phyloP scores from a whole-genome alignment of 2,113 vertebrate genomes.

The Toxotes jaculatrix region DNA sequence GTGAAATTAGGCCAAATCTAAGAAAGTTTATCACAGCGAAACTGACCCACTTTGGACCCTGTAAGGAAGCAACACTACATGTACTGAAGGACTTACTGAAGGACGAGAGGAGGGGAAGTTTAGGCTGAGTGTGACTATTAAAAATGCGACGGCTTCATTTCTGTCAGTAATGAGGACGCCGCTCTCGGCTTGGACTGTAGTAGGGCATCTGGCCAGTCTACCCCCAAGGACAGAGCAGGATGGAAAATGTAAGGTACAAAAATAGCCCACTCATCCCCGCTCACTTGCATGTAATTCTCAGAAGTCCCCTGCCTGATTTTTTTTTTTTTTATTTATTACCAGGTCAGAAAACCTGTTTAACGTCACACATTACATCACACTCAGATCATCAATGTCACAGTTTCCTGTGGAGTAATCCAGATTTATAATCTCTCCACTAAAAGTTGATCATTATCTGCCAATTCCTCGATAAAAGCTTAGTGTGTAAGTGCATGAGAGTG shows the following conservation, averaged over 20 bases:
- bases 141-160: constrained; percentile 44
- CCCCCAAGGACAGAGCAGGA: constrained; percentile 38
- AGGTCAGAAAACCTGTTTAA: constrained; percentile 1
- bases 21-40: neutral
- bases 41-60: constrained; percentile 1
- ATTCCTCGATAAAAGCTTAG: constrained; percentile 1
- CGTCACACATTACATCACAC: constrained; percentile 38
- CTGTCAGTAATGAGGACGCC: constrained; percentile 53
- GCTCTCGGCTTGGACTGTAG: constrained; percentile 31
- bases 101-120: constrained; percentile 7
- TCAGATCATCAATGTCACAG: constrained; percentile 10
- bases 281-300: constrained; percentile 33
- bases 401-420: neutral
- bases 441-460: constrained; percentile 18
- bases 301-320: neutral
- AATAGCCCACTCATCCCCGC: constrained; percentile 39
- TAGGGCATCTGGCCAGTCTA: constrained; percentile 39
- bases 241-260: constrained; percentile 59
- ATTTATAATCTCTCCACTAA: constrained; percentile 4
- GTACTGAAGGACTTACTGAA: neutral
- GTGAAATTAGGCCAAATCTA: neutral
- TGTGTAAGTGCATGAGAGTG: constrained; percentile 11
- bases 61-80: neutral
- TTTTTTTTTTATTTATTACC: neutral
- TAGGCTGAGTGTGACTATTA: neutral